Evolutionary conservation across 2,888 invertebrate genomes (phyloP), one percentile per base, ranked within the genome.

Genomic region (Matsumyia berberina): DNA sequence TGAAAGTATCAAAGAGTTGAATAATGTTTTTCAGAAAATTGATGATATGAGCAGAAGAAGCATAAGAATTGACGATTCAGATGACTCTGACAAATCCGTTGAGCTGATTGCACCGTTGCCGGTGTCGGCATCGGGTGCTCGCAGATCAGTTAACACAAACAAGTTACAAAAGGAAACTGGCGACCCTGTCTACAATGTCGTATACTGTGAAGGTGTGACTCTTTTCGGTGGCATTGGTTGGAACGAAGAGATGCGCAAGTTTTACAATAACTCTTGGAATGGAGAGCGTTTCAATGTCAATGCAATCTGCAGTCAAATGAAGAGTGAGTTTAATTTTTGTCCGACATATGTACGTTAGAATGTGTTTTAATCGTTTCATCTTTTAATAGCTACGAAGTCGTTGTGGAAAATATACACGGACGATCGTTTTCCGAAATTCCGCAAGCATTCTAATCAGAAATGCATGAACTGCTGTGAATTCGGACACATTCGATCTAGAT

Each of bases 221-320:
- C 12, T 51, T 12, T 55, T 87, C 37, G 12, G 69, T 44, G 72
- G 90, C 86, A 77, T 90, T 35, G 90, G 91, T 15, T 92, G 92
- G 92, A 91, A 89, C 82, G 89, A 90, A 1, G 94, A 94, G 88
- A 94, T 95, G 94, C 93, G 93, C 77, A 93, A 93, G 77, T 95
- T 94, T 90, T 95, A 95, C 88, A 94, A 94, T 89, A 93, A 94
- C 85, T 94, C 94, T 86, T 94, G 94, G 94, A 93, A 94, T 0
- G 94, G 94, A 60, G 94, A 94, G 90, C 91, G 94, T 82, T 94
- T 94, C 86, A 93, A 93, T 87, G 90, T 95, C 39, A 89, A 91
- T 1, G 92, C 93, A 86, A 91, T 94, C 73, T 93, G 93, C 87
- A 93, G 92, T 85, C 91, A 92, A 87, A 95, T 96, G 95, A 93